A percentile compares a stretch with the other conserved stretches of the same genome.
Conservation (phyloP, 1,140 invertebrate genomes). For the Battus philenor region DNA sequence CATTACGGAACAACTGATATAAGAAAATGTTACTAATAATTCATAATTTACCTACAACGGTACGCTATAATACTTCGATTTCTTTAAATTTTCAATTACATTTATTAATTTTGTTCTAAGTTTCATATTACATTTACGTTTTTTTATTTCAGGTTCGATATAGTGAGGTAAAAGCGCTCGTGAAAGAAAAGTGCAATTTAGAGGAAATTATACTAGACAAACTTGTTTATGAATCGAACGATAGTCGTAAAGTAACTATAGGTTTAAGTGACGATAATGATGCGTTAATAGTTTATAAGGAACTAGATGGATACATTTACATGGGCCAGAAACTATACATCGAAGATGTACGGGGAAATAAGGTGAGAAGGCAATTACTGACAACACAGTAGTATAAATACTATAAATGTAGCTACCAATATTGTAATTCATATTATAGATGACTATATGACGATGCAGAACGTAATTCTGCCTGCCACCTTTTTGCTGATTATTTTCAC, state of each 20-base stretch:
- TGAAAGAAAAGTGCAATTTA: slow-evolving; percentile 35
- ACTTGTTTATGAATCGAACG: slow-evolving; percentile 25
- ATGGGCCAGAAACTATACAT: slow-evolving; percentile 33
- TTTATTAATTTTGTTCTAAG: background rate
- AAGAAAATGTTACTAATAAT: no score
- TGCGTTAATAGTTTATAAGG: slow-evolving; percentile 31
- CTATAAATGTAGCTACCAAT: no score
- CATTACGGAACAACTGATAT: no score
- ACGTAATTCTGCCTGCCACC: no score
- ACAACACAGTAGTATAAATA: no score
- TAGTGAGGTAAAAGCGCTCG: slow-evolving; percentile 36
- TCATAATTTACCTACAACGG: no score
- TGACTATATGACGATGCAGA: no score
- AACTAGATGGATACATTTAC: slow-evolving; percentile 35
- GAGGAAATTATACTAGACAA: slow-evolving; percentile 47
- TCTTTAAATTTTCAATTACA: background rate
- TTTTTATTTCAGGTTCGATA: slow-evolving; percentile 31
- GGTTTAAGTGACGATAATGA: slow-evolving; percentile 43
- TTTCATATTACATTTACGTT: no score
- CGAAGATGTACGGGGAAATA: slow-evolving; percentile 36
- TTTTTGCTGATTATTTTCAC: no score
- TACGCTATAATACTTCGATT: no score
- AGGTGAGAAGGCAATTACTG: no score
- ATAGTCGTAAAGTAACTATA: slow-evolving; percentile 36
- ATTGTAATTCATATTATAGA: no score